Evolutionary conservation across 2,888 invertebrate genomes (phyloP), one percentile per base, ranked within the genome.

Genomic region (Rhingia campestris): DNA sequence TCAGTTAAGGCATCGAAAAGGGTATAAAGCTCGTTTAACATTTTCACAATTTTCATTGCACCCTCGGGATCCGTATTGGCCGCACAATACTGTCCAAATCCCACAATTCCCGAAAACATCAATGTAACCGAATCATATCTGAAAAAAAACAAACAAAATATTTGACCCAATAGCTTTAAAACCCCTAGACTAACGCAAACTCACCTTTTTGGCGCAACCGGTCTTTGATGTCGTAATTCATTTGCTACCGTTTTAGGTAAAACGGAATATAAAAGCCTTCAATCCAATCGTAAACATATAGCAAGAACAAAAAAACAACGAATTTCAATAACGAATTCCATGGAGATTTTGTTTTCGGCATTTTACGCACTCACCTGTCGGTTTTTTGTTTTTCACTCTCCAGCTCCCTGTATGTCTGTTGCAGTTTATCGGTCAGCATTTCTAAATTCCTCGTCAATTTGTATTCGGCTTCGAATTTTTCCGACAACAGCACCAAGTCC

Each of bases 381-480:
- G 98, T 98, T 92, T 98, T 98, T 92, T 97, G 95, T 90, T 98
- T 98, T 92, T 98, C 98, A 49, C 96, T 95, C 88, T 98, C 98
- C 88, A 98, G 92, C 90, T 98, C 98, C 81, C 98, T 93, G 92
- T 97, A 97, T 0, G 98, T 98, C 91, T 97, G 97, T 90, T 98
- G 98, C 80, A 98, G 93, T 91, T 98, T 97, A 90, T 98, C 98
- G 30, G 98, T 98, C 9, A 98, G 93, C 81, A 98, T 94, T 92
- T 98, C 98, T 88, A 99, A 92, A 91, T 97, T 98, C 89, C 97
- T 95, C 0, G 98, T 98, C 87, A 98, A 92, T 90, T 98, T 98
- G 92, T 98, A 98, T 91, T 98, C 98, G 0, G 98, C 98, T 91
- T 98, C 98, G 90, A 98, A 98, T 91, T 98, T 98, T 91, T 98